Evolutionary conservation across 2,888 invertebrate genomes (phyloP).

Genomic region (Acanthosepion lycidas): DNA sequence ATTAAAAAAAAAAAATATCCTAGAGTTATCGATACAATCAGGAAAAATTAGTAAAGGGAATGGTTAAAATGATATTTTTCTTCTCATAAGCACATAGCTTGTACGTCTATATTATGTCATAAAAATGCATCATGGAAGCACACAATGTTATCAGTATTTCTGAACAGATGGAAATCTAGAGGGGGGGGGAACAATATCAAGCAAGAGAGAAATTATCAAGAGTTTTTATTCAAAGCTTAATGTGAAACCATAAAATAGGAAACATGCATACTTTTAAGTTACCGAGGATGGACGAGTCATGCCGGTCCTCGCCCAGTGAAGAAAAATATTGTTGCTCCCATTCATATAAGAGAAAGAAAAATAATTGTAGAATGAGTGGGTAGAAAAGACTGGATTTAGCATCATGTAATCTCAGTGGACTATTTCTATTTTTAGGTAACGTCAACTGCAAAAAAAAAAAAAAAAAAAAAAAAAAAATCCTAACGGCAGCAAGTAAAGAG

Average conservation of each 20-base stretch:
- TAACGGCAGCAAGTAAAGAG: background rate
- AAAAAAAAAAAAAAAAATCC: background rate
- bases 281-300: conserved; percentile 33
- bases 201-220: background rate
- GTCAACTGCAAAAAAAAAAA: background rate
- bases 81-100: conserved; percentile 10
- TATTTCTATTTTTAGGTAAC: conserved; percentile 23
- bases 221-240: background rate
- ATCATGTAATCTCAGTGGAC: conserved; percentile 33
- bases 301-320: conserved; percentile 33
- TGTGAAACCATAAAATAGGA: conserved; percentile 23
- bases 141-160: background rate
- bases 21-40: background rate
- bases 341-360: conserved; percentile 33
- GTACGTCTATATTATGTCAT: background rate
- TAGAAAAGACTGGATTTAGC: conserved; percentile 33
- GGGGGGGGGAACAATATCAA: background rate
- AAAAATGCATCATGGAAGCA: background rate
- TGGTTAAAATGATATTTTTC: too few relatives aligned
- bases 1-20: background rate
- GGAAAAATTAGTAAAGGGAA: background rate
- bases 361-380: conserved; percentile 33
- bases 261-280: conserved; percentile 33
- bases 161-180: background rate
- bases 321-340: conserved; percentile 14